Conservation (phyloP, 92 coral and sea anemone genomes). For the Palythoa grandiflora region DNA sequence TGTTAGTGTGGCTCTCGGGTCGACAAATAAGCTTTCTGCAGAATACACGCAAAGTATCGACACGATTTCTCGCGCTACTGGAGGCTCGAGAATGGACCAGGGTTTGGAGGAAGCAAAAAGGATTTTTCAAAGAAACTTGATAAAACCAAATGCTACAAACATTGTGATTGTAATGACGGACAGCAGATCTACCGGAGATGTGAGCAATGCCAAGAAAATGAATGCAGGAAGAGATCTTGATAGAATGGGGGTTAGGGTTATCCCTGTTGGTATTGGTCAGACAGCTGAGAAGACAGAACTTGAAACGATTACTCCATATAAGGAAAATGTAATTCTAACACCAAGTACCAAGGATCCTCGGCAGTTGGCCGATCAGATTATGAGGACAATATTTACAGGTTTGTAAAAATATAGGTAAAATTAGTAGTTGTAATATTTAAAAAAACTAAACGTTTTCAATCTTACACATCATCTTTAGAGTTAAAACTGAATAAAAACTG, state of each 20-base stretch:
- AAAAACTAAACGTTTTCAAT: too few species aligned
- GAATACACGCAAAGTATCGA: slow-evolving; percentile 60
- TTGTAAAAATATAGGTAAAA: background rate
- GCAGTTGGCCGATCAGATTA: slow-evolving; percentile 70
- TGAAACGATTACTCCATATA: slow-evolving; percentile 64
- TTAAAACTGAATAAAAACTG: too few species aligned
- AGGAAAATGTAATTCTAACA: slow-evolving; percentile 61
- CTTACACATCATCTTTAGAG: too few species aligned
- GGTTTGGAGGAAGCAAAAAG: slow-evolving; percentile 75
- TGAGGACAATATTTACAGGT: slow-evolving; percentile 71
- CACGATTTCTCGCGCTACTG: slow-evolving; percentile 57
- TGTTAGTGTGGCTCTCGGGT: slow-evolving; percentile 62
- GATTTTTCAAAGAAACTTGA: slow-evolving; percentile 59
- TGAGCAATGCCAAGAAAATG: slow-evolving; percentile 53
- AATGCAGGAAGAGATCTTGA: slow-evolving; percentile 78
- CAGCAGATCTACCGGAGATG: slow-evolving; percentile 75
- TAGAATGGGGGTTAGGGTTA: slow-evolving; percentile 63
- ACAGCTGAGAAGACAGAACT: slow-evolving; percentile 72
- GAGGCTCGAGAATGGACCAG: slow-evolving; percentile 69
- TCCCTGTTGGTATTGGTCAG: slow-evolving; percentile 85
- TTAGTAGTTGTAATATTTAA: too few species aligned
- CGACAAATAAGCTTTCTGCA: slow-evolving; percentile 53
- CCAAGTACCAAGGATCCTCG: slow-evolving; percentile 63
- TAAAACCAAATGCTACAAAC: slow-evolving; percentile 73
- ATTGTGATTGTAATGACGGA: slow-evolving; percentile 86